Base-by-base conservation (phyloP, 2,888 invertebrate species). In the Tyria jacobaeae region DNA sequence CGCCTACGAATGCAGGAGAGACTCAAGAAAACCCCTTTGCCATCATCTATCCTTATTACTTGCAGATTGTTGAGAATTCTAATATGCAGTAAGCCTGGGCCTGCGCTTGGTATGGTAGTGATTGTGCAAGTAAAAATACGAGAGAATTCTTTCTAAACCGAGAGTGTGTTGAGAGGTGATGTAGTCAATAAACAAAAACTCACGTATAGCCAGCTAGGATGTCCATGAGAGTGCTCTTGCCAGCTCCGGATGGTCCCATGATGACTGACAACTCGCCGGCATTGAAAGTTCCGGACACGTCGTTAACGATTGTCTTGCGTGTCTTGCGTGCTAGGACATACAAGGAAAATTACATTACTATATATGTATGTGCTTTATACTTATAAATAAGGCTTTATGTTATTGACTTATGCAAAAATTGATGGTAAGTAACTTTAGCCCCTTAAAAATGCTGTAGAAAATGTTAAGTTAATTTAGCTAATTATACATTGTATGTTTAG, bases 181-280 rank as follows among this genome's bases (percentile, higher is more conserved):
- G n/a, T n/a, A n/a, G n/a, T n/a, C n/a, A n/a, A 62, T 66, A 64
- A 57, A 65, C n/a, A n/a, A 57, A 62, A 49, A 94, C 96, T 96
- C 95, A 98, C 98, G 96, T 97, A 91, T 97, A 98, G 76, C 98
- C 98, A 39, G 98, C 96, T 70, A 98, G 92, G 79, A 98, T 96
- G 88, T 98, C 97, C 95, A 98, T 96, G 65, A 98, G 95, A 2
- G 97, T 96, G 68, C 97, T 97, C 91, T 98, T 98, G 61, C 98
- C 97, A 12, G 97, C 97, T 15, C 98, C 98, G 0, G 98, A 97
- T 52, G 98, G 98, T 31, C 98, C 98, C 95, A 98, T 96, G 78
- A 98, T 97, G 57, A 97, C 98, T 9, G 96, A 96, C 70, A 97
- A 89, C 85, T 97, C 96, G 2, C 97, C 97, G 0, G 96, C 95